These are phyloP conservation scores for Pogonus chalceus DNA, from an alignment of 1,140 invertebrate genomes.

Conservation along the genomic window DNA sequence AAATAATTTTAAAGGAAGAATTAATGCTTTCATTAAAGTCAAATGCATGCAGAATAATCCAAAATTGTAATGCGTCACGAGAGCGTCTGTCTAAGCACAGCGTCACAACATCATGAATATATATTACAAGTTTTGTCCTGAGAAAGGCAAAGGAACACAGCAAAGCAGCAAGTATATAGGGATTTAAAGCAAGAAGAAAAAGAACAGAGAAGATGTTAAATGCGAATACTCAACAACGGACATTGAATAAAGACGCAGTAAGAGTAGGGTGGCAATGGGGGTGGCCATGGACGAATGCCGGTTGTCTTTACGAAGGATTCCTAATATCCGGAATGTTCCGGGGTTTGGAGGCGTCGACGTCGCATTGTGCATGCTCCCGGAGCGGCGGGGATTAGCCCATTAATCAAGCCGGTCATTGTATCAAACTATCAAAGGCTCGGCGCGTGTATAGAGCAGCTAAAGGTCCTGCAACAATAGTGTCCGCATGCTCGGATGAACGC, in stretches of 20 bases:
- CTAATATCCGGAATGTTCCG: slow-evolving; percentile 6
- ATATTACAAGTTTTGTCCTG: background rate
- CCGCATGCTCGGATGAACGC: background rate
- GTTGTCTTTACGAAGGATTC: slow-evolving; percentile 6
- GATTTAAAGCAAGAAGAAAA: too few relatives aligned
- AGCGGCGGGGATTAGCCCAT: slow-evolving; percentile 6
- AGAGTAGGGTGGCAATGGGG: background rate
- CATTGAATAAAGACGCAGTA: too few relatives aligned
- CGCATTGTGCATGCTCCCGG: slow-evolving; percentile 5
- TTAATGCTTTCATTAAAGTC: background rate
- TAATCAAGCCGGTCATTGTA: slow-evolving; percentile 6
- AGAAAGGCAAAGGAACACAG: background rate
- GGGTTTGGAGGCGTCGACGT: background rate
- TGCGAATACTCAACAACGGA: too few relatives aligned
- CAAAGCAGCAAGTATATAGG: too few relatives aligned
- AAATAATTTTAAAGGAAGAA: background rate
- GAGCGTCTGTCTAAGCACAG: background rate
- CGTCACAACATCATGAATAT: slow-evolving; percentile 1
- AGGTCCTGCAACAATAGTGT: background rate
- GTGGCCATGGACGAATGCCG: background rate
- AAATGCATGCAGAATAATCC: background rate
- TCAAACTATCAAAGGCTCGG: slow-evolving; percentile 4
- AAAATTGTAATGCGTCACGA: background rate
- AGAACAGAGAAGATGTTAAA: too few relatives aligned
- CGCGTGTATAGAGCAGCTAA: background rate